Base-by-base conservation (phyloP, 2,797 vertebrate genomes). In the Lacerta agilis region DNA sequence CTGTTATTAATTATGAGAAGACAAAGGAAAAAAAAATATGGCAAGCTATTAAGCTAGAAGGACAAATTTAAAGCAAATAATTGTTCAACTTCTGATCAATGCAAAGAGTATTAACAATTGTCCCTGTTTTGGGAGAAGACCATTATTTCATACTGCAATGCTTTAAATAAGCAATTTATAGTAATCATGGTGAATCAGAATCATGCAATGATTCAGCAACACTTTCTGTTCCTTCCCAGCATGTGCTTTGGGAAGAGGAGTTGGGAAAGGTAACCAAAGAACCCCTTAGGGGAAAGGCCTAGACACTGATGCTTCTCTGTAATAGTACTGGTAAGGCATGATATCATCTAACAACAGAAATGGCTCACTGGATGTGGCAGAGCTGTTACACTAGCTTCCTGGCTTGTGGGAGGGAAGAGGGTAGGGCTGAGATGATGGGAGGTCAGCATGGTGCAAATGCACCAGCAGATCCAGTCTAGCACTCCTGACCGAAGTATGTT, bases 1-100 rank as follows among this genome's bases (percentile, higher is more conserved):
- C 45, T 71, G 17, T 85, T 85, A 61, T 90, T 88, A 82, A 82
- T 88, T 83, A 45, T 33, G 84, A 87, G 36, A 88, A 78, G 36
- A 90, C 71, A 61, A 83, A 79, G 81, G 88, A 90, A 86, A 55
- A 55, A 33, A 77, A 76, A 1, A 55, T 9, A 0, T 64, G n/a
- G 1, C 27, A 49, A 3, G 1, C 58, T 3, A 43, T 69, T 25
- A 61, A 90, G 72, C 5, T 33, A 88, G 41, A 91, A 92, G 73
- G 64, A 23, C 67, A 0, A 41, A 18, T 23, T 87, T 72, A 45
- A 17, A 86, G 64, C 23, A 67, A 81, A 83, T 87, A 87, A n/a
- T 84, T 92, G 82, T 0, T 79, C 0, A 27, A 73, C 29, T 77
- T 58, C 7, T 88, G 64, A 38, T n/a, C 79, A 10, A 82, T 18